Evolutionary conservation across 2,888 invertebrate species (phyloP).

Genomic region (Caenorhabditis parvicauda): DNA sequence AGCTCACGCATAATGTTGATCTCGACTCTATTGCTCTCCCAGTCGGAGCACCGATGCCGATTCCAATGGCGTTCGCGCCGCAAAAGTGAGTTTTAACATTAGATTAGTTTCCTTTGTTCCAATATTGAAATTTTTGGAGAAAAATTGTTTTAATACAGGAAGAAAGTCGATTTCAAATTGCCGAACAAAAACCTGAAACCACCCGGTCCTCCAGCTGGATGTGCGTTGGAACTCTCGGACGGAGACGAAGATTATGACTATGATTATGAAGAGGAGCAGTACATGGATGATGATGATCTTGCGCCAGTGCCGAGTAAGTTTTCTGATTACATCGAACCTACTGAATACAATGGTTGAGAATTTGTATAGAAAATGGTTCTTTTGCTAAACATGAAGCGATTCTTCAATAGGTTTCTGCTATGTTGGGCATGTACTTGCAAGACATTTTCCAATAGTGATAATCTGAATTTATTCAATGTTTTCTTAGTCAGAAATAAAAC

Average conservation of each 20-base stretch:
- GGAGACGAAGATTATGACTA: slow-evolving; percentile 37
- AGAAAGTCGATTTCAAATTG: slow-evolving; percentile 38
- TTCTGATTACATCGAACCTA: too few relatives aligned
- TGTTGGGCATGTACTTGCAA: too few relatives aligned
- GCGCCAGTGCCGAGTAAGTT: slow-evolving; percentile 42
- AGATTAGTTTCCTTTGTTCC: too few relatives aligned
- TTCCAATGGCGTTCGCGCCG: slow-evolving; percentile 3
- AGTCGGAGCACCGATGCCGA: slow-evolving; percentile 8
- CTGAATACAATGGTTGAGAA: too few relatives aligned
- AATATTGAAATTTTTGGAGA: background rate
- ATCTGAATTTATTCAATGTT: too few relatives aligned
- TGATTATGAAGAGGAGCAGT: slow-evolving; percentile 29
- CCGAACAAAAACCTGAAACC: slow-evolving; percentile 24
- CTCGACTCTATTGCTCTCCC: slow-evolving; percentile 37
- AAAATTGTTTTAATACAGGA: slow-evolving; percentile 13
- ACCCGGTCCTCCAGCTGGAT: slow-evolving; percentile 51
- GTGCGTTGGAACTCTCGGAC: slow-evolving; percentile 40
- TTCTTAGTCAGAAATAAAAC: too few relatives aligned
- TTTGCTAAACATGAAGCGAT: too few relatives aligned
- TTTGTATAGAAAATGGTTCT: background rate
- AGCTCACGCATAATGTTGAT: slow-evolving; percentile 29
- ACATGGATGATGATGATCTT: slow-evolving; percentile 42
- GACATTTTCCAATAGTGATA: too few relatives aligned
- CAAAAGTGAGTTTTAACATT: slow-evolving; percentile 2
- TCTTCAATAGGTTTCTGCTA: too few relatives aligned